Evolutionary conservation across 1,140 invertebrate genomes (phyloP).

Genomic region (Aporrectodea caliginosa): DNA sequence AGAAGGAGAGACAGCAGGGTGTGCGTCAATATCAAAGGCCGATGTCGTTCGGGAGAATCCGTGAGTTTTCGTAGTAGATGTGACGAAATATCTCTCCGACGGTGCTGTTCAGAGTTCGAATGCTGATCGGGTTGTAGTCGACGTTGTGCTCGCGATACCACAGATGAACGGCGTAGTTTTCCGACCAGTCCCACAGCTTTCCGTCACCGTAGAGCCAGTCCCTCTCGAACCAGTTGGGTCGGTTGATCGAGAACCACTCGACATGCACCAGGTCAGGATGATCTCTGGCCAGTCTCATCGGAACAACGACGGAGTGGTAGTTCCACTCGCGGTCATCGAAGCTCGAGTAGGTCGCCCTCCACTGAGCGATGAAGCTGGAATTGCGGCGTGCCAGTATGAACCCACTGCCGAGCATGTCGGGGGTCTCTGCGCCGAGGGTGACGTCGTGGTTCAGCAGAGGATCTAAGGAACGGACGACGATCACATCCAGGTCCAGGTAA

Average conservation of each 20-base stretch:
- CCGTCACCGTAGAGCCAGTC: constrained; percentile 25
- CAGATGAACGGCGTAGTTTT: constrained; percentile 32
- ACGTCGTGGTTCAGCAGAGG: constrained; percentile 21
- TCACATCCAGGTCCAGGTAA: constrained; percentile 32
- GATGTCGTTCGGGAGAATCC: constrained; percentile 1
- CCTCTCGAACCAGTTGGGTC: constrained; percentile 30
- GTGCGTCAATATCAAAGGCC: neutral
- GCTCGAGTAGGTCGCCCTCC: constrained; percentile 28
- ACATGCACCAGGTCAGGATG: constrained; percentile 29
- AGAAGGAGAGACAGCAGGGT: neutral
- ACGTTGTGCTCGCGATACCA: constrained; percentile 28
- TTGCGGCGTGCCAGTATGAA: constrained; percentile 24
- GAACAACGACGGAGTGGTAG: constrained; percentile 16
- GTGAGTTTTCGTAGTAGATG: constrained; percentile 20
- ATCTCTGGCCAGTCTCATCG: constrained; percentile 21
- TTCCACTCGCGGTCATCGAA: constrained; percentile 31
- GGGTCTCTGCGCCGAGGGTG: constrained; percentile 31
- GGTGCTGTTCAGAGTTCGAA: constrained; percentile 29
- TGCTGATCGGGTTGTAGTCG: constrained; percentile 23
- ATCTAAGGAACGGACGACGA: constrained; percentile 15
- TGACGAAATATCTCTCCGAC: constrained; percentile 28
- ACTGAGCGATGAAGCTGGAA: constrained; percentile 26
- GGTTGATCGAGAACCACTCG: constrained; percentile 30
- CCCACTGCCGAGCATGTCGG: constrained; percentile 27
- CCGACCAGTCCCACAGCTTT: constrained; percentile 28